These are phyloP conservation scores for Drosophila percnosoma DNA, from an alignment of 2,888 invertebrate genomes.

Conservation along the genomic window DNA sequence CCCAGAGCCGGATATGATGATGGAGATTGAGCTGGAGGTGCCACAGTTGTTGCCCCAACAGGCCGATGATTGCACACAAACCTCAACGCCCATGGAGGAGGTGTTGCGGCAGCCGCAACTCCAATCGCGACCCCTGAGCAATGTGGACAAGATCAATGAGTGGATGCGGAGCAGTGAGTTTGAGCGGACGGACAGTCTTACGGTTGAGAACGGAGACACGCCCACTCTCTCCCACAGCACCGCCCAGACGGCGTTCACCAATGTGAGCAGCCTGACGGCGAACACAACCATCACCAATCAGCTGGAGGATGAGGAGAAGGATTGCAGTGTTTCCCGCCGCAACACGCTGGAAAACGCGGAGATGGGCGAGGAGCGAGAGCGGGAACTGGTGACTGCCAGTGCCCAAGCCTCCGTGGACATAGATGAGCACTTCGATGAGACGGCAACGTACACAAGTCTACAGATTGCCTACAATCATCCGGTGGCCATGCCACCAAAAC, in stretches of 20 bases:
- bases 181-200: conserved; percentile 81
- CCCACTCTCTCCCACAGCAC: conserved; percentile 61
- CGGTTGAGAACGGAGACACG: conserved; percentile 77
- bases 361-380: conserved; percentile 56
- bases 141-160: conserved; percentile 83
- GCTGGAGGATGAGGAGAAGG: conserved; percentile 87
- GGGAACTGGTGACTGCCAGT: conserved; percentile 63
- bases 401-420: conserved; percentile 85
- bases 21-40: conserved; percentile 79
- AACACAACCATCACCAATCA: conserved; percentile 74
- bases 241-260: conserved; percentile 70
- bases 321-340: conserved; percentile 85
- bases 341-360: conserved; percentile 83
- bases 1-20: conserved; percentile 61
- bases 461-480: conserved; percentile 95
- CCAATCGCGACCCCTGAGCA: conserved; percentile 69
- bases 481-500: conserved; percentile 87
- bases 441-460: conserved; percentile 92
- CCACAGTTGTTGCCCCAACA: conserved; percentile 73
- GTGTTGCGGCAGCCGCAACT: conserved; percentile 71
- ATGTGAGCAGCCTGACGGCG: conserved; percentile 69
- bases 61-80: conserved; percentile 79
- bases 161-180: conserved; percentile 84
- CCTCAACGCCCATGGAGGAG: conserved; percentile 81
- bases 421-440: conserved; percentile 90